Percentiles rank a stretch among this genome's conserved stretches.
phyloP scores from a whole-genome alignment of 2,888 invertebrate genomes.

The Silvanus unidentatus region DNA sequence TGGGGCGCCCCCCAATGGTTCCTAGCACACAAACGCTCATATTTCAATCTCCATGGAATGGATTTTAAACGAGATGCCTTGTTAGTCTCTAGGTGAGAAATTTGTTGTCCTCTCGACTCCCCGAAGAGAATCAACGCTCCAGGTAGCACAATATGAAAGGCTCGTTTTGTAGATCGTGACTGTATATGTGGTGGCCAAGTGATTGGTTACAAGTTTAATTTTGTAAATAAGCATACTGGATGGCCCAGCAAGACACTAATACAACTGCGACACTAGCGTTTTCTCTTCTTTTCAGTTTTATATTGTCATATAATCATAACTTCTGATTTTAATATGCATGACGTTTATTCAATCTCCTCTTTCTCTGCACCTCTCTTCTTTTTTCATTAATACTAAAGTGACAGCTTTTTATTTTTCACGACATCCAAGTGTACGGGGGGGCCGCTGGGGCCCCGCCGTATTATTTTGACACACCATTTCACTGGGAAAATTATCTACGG shows the following conservation, averaged over 20 bases:
- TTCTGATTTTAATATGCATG: slow-evolving; percentile 44
- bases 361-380: slow-evolving; percentile 4
- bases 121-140: slow-evolving; percentile 36
- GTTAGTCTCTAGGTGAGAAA: slow-evolving; percentile 48
- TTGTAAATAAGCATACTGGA: slow-evolving; percentile 32
- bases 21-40: slow-evolving; percentile 40
- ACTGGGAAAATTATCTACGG: no score
- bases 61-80: slow-evolving; percentile 44
- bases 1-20: slow-evolving; percentile 40
- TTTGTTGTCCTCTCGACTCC: slow-evolving; percentile 45
- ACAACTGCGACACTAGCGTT: slow-evolving; percentile 38
- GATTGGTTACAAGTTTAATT: slow-evolving; percentile 19
- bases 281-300: slow-evolving; percentile 37
- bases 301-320: slow-evolving; percentile 46
- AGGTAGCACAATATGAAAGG: slow-evolving; percentile 35
- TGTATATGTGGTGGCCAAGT: slow-evolving; percentile 18
- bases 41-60: slow-evolving; percentile 44
- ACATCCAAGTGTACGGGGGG: slow-evolving; percentile 17
- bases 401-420: slow-evolving; percentile 23
- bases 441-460: slow-evolving; percentile 27
- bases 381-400: slow-evolving; percentile 41
- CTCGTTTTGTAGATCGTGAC: slow-evolving; percentile 4
- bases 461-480: slow-evolving; percentile 5
- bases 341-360: slow-evolving; percentile 21
- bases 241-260: slow-evolving; percentile 40